Evolutionary conservation across 2,888 invertebrate genomes (phyloP).

Genomic region (Dugesia japonica): DNA sequence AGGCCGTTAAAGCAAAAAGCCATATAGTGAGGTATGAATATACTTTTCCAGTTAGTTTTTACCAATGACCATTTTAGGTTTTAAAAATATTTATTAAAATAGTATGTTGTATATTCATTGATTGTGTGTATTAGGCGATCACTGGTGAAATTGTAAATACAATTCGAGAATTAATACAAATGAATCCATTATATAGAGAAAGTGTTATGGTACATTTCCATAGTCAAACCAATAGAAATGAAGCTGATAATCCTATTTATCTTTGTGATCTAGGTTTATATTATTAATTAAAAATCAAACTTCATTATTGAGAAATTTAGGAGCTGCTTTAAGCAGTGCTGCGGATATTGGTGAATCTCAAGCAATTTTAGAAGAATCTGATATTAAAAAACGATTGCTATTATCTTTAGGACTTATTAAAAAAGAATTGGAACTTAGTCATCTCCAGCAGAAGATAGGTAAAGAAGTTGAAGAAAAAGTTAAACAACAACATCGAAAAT

Average conservation of each 20-base stretch:
- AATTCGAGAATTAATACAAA: slow-evolving; percentile 78
- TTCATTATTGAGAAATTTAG: too few relatives aligned
- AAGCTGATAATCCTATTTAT: slow-evolving; percentile 93
- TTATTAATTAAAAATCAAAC: too few relatives aligned
- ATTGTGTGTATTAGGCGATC: slow-evolving; percentile 60
- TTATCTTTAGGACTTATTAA: slow-evolving; percentile 75
- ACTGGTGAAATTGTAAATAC: slow-evolving; percentile 93
- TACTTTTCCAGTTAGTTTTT: too few relatives aligned
- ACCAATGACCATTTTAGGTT: too few relatives aligned
- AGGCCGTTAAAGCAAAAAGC: too few relatives aligned
- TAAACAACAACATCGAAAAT: slow-evolving; percentile 89
- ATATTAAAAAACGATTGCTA: slow-evolving; percentile 77
- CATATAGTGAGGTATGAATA: too few relatives aligned
- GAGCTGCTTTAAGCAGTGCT: slow-evolving; percentile 33
- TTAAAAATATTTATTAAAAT: too few relatives aligned
- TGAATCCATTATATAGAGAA: slow-evolving; percentile 89
- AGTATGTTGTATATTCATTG: too few relatives aligned
- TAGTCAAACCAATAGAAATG: slow-evolving; percentile 75
- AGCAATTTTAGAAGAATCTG: slow-evolving; percentile 73
- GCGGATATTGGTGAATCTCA: slow-evolving; percentile 50
- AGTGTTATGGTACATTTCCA: slow-evolving; percentile 82
- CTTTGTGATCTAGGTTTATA: slow-evolving; percentile 72
- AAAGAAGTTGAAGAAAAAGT: slow-evolving; percentile 89
- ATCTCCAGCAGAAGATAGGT: slow-evolving; percentile 89
- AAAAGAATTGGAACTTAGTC: slow-evolving; percentile 84